Percentiles rank a stretch among this genome's conserved stretches.
phyloP scores from a whole-genome alignment of 2,888 invertebrate species.

The Morinoia aosen region DNA sequence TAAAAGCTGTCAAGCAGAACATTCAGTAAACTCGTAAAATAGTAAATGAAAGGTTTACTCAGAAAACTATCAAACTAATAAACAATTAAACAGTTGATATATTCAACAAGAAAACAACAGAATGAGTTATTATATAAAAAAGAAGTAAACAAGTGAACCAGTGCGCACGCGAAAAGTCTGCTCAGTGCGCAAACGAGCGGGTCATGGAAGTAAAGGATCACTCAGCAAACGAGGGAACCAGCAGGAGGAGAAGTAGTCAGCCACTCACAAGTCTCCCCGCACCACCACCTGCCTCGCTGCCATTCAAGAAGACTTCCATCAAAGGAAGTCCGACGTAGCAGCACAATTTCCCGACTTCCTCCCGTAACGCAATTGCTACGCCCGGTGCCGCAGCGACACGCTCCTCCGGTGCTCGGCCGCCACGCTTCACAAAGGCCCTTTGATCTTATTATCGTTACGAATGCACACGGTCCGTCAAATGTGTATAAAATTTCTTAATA shows the following conservation, averaged over 20 bases:
- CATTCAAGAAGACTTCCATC: slow-evolving; percentile 33
- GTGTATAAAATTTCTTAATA: too few relatives aligned
- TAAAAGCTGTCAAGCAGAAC: too few relatives aligned
- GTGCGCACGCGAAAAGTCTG: not conserved
- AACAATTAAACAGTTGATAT: too few relatives aligned
- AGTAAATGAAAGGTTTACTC: not conserved
- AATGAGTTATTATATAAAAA: too few relatives aligned
- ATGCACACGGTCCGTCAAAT: too few relatives aligned
- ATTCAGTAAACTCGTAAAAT: not conserved
- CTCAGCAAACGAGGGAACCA: not conserved
- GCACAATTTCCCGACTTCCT: slow-evolving; percentile 38
- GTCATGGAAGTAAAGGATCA: not conserved
- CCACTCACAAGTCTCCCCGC: not conserved
- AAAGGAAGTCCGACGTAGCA: slow-evolving; percentile 31
- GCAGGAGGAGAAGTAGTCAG: not conserved
- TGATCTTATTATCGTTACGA: not conserved
- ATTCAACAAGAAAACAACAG: too few relatives aligned
- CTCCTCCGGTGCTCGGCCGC: not conserved
- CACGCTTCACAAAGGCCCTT: slow-evolving; percentile 5
- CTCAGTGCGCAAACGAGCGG: not conserved
- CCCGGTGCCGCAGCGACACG: not conserved
- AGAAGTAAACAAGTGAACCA: not conserved
- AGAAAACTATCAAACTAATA: too few relatives aligned
- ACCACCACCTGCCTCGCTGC: slow-evolving; percentile 7
- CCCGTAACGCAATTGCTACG: slow-evolving; percentile 6